phyloP scores from a whole-genome alignment of 1,140 invertebrate genomes.

The Dufourea novaeangliae region DNA sequence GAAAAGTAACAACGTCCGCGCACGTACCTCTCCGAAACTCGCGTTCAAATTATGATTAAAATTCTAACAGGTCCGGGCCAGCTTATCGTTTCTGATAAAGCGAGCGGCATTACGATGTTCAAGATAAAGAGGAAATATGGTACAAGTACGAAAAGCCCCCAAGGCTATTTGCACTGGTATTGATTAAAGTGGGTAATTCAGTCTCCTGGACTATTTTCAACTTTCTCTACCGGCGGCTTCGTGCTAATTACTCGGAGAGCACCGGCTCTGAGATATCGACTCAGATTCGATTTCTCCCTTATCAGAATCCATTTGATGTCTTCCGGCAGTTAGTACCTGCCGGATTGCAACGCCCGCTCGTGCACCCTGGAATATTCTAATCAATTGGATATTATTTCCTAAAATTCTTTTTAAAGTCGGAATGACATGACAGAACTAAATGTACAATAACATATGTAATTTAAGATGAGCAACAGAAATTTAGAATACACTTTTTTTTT shows the following conservation, averaged over 20 bases:
- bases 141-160: slow-evolving; percentile 59
- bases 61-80: slow-evolving; percentile 39
- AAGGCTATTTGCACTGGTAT: slow-evolving; percentile 63
- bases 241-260: slow-evolving; percentile 58
- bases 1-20: slow-evolving; percentile 10
- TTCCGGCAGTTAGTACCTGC: slow-evolving; percentile 36
- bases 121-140: slow-evolving; percentile 62
- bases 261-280: slow-evolving; percentile 43
- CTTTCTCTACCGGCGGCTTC: slow-evolving; percentile 49
- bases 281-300: slow-evolving; percentile 54
- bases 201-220: slow-evolving; percentile 58
- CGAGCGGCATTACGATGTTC: slow-evolving; percentile 23
- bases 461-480: no score
- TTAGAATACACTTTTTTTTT: no score
- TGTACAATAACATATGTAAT: no score
- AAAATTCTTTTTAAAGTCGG: no score
- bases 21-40: slow-evolving; percentile 10
- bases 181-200: slow-evolving; percentile 64
- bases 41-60: slow-evolving; percentile 54
- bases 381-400: no score
- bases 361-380: slow-evolving; percentile 7
- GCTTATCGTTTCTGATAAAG: slow-evolving; percentile 57
- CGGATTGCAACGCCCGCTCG: not conserved
- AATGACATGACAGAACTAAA: no score
- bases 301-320: slow-evolving; percentile 54